Evolutionary conservation across 1,140 invertebrate genomes (phyloP), one percentile per base, ranked within the genome.

Genomic region (Zaprionus inermis): DNA sequence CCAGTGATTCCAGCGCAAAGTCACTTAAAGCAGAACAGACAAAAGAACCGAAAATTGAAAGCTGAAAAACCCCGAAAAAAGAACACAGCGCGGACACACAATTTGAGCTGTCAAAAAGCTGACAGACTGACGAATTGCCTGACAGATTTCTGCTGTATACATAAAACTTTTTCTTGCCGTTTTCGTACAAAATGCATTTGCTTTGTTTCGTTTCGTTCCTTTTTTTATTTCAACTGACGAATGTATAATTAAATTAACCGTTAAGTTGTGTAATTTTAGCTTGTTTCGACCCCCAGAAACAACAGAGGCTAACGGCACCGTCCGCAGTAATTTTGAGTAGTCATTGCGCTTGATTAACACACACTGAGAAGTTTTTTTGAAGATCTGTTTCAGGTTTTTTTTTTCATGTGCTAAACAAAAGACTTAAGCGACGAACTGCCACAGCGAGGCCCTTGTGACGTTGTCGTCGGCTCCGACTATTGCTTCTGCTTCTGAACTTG

Each of bases 181-280:
- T 55, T 38, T 55, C 24, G 20, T 59, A 10, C 36, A 14, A 61
- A 74, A 66, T 65, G 54, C 60, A 75, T 57, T 44, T 38, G 41
- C 55, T 32, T 58, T 56, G 52, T 74, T 70, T 60, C 51, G 56
- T 57, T 59, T 55, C 10, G 34, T 38, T 34, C 41, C 51, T 16
- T 34, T 1, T 18, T 32, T 32, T 46, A 36, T 61, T 32, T 22
- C 12, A 16, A 16, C 16, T 36, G 60, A 32, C 41, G 30, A 22
- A 59, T 64, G 57, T 56, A 64, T 32, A 76, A 76, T 72, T 76
- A 77, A 67, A 76, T 72, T 49, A 64, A 77, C 74, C 56, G 74
- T 77, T 73, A 77, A 73, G 64, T 73, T 77, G 64, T 61, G 64
- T 61, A 73, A 77, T 76, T 76, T 65, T 24, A 12, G 20, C 51